Percentiles rank a stretch among this genome's conserved stretches.
Evolutionary conservation across 2,888 invertebrate genomes (phyloP).

Genomic region (Portevinia maculata): DNA sequence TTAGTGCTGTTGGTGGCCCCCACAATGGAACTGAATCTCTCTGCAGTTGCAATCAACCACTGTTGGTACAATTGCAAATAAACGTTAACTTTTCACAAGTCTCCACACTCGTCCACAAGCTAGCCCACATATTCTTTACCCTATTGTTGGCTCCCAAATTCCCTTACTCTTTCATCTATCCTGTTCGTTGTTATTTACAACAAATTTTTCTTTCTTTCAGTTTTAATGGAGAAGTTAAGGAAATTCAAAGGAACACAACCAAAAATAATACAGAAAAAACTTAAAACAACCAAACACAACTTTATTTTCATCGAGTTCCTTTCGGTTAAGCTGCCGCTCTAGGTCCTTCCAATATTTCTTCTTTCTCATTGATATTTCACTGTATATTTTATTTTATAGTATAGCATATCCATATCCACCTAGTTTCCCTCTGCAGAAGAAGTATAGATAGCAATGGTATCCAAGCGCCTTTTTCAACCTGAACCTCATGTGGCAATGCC

Average conservation of each 20-base stretch:
- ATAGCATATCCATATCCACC: constrained; percentile 20
- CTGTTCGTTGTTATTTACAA: constrained; percentile 49
- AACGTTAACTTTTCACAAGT: constrained; percentile 57
- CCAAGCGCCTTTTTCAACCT: constrained; percentile 45
- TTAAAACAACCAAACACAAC: constrained; percentile 12
- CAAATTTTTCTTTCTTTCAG: constrained; percentile 50
- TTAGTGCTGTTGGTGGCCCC: background rate
- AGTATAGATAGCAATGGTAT: constrained; percentile 14
- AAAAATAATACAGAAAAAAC: background rate
- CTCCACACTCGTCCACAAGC: constrained; percentile 17
- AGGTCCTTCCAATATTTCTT: constrained; percentile 43
- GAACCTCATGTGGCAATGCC: constrained; percentile 48
- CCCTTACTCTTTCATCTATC: constrained; percentile 6
- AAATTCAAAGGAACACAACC: constrained; percentile 47
- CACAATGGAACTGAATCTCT: constrained; percentile 29
- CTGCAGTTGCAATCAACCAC: constrained; percentile 72
- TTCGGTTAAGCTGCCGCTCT: constrained; percentile 26
- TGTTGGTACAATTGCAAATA: constrained; percentile 52
- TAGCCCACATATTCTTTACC: constrained; percentile 7
- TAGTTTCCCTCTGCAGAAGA: background rate
- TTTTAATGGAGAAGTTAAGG: constrained; percentile 64
- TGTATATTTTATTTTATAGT: constrained; percentile 43
- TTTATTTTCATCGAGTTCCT: constrained; percentile 45
- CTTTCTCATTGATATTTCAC: constrained; percentile 46
- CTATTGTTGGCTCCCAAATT: background rate